Evolutionary conservation across 92 coral and sea anemone genomes (phyloP).

Genomic region (Parazoanthus atlanticus): DNA sequence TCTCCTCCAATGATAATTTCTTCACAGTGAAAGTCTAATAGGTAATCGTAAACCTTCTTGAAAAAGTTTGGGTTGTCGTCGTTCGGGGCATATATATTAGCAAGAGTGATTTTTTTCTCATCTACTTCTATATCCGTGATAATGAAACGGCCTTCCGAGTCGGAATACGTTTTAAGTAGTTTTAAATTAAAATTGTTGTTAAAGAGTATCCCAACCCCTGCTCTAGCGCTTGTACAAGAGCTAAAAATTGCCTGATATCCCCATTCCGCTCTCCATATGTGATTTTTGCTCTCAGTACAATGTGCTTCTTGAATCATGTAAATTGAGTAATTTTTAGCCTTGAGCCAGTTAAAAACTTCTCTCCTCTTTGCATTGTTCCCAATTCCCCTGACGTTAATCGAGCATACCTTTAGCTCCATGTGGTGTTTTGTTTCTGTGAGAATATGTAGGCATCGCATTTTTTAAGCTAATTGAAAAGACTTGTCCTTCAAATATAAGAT

Average conservation of each 20-base stretch:
- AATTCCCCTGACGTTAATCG: constrained; percentile 44
- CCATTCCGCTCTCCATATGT: constrained; percentile 49
- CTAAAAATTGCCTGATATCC: constrained; percentile 48
- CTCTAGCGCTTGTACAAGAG: constrained; percentile 42
- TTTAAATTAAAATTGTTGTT: constrained; percentile 48
- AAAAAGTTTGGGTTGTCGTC: constrained; percentile 38
- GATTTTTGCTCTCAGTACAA: constrained; percentile 33
- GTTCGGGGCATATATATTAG: constrained; percentile 47
- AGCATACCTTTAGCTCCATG: constrained; percentile 44
- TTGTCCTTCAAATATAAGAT: too few relatives aligned
- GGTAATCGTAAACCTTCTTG: constrained; percentile 6
- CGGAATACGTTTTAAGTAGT: not conserved
- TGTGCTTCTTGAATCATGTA: constrained; percentile 45
- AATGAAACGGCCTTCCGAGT: constrained; percentile 49
- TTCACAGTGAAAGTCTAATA: not conserved
- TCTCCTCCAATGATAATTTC: constrained; percentile 50
- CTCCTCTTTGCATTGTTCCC: constrained; percentile 46
- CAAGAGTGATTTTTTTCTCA: constrained; percentile 30
- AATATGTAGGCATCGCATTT: too few relatives aligned
- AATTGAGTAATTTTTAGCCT: constrained; percentile 28
- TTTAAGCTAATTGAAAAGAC: too few relatives aligned
- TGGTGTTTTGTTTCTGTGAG: too few relatives aligned
- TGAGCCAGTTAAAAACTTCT: constrained; percentile 40
- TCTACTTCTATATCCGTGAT: constrained; percentile 43
- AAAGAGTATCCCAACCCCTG: constrained; percentile 48